phyloP scores from a whole-genome alignment of 2,113 vertebrate genomes.

The Apodemus speciosus region DNA sequence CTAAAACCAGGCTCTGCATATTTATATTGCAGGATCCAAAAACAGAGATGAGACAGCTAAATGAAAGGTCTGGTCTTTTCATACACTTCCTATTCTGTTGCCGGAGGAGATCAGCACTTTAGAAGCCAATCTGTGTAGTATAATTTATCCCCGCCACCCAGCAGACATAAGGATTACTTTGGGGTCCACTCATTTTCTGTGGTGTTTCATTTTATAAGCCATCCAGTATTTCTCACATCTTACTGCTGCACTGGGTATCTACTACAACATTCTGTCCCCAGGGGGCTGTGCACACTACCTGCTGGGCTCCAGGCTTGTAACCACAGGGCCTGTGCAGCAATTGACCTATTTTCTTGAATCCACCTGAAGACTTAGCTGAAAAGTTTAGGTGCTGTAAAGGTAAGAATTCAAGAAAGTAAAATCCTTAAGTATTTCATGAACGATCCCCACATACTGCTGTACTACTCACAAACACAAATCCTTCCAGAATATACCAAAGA shows the following conservation, averaged over 20 bases:
- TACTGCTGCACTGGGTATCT: background rate
- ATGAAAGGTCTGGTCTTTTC: background rate
- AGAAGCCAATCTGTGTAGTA: background rate
- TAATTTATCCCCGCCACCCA: constrained; percentile 28
- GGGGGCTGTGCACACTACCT: accelerated
- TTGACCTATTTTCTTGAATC: background rate
- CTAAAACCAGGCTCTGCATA: background rate
- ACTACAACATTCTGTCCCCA: background rate
- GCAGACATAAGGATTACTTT: background rate
- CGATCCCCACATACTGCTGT: background rate
- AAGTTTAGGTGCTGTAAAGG: background rate
- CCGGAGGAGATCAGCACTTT: background rate
- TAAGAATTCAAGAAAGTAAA: background rate
- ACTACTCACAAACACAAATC: background rate
- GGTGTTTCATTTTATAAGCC: constrained; percentile 15
- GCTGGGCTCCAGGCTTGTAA: background rate
- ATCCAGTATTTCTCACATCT: background rate
- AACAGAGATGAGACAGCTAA: background rate
- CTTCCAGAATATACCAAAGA: background rate
- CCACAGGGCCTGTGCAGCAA: background rate
- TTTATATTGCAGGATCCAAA: background rate
- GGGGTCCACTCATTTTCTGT: background rate
- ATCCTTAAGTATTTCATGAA: background rate
- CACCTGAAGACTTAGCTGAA: background rate
- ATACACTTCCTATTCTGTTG: background rate